These are phyloP conservation scores for Conopomorpha cramerella DNA, from an alignment of 1,140 invertebrate species.

Conservation along the genomic window DNA sequence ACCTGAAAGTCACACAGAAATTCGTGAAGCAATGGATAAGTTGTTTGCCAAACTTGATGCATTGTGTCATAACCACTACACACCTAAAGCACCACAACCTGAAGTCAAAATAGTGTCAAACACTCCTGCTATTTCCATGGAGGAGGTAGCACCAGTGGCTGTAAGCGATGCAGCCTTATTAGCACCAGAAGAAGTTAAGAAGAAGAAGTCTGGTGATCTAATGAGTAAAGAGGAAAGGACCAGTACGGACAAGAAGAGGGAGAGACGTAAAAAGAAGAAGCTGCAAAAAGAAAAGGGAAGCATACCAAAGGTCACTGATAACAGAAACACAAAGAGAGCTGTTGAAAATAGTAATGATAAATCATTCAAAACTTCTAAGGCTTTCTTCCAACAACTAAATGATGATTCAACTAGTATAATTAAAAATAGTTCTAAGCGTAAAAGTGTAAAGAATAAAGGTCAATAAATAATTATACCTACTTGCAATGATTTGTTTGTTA, in stretches of 20 bases:
- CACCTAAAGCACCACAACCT: conserved; percentile 81
- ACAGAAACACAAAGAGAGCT: conserved; percentile 66
- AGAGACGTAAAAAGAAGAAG: conserved; percentile 85
- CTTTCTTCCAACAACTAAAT: conserved; percentile 82
- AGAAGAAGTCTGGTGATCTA: conserved; percentile 76
- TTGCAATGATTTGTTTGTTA: too few relatives aligned
- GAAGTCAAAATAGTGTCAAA: conserved; percentile 93
- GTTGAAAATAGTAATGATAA: conserved; percentile 49
- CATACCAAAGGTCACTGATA: conserved; percentile 62
- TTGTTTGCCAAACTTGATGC: conserved; percentile 91
- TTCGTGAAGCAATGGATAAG: conserved; percentile 74
- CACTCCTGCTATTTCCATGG: conserved; percentile 88
- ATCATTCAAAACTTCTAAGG: conserved; percentile 75
- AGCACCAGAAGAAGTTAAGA: conserved; percentile 93
- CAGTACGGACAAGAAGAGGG: conserved; percentile 87
- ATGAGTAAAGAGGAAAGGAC: conserved; percentile 82
- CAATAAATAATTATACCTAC: conserved; percentile 34
- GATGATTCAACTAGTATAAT: conserved; percentile 66
- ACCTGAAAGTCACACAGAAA: conserved; percentile 76
- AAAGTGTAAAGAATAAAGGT: conserved; percentile 35
- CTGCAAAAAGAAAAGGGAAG: conserved; percentile 69
- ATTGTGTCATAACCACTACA: conserved; percentile 92
- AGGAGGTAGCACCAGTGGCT: conserved; percentile 92
- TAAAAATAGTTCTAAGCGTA: conserved; percentile 33
- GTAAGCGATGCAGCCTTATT: conserved; percentile 83